A percentile compares a stretch with the other conserved stretches of the same genome.
phyloP scores from a whole-genome alignment of 2,113 vertebrate species.

The Okapia johnstoni region DNA sequence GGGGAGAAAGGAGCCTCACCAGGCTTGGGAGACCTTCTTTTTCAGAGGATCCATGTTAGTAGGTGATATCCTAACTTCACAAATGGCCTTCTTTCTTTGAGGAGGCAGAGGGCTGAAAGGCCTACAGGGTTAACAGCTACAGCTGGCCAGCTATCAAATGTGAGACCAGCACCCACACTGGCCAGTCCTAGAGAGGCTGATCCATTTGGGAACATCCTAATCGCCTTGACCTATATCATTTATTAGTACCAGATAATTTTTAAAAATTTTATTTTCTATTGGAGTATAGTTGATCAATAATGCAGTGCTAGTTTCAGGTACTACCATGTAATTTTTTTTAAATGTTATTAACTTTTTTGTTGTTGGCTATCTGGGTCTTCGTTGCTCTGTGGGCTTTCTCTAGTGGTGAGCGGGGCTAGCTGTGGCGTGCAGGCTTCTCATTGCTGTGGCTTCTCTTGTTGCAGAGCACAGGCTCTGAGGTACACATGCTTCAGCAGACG shows the following conservation, averaged over 20 bases:
- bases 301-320: background rate
- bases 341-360: too few species aligned
- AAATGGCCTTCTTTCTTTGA: background rate
- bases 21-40: background rate
- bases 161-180: background rate
- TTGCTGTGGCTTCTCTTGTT: background rate
- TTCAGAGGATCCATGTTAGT: background rate
- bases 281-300: background rate
- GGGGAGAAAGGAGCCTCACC: too few species aligned
- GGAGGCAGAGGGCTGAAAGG: too few species aligned
- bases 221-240: background rate
- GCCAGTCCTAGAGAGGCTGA: accelerated
- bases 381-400: background rate
- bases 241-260: too few species aligned
- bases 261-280: background rate
- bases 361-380: background rate
- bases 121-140: accelerated
- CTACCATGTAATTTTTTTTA: background rate
- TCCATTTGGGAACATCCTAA: background rate
- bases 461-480: background rate
- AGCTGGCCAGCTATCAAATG: too few species aligned
- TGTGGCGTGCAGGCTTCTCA: background rate
- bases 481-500: background rate
- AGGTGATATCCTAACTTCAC: background rate
- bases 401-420: background rate